Evolutionary conservation across 2,113 vertebrate species (phyloP).

Genomic region (Ceuthmochares aereus): DNA sequence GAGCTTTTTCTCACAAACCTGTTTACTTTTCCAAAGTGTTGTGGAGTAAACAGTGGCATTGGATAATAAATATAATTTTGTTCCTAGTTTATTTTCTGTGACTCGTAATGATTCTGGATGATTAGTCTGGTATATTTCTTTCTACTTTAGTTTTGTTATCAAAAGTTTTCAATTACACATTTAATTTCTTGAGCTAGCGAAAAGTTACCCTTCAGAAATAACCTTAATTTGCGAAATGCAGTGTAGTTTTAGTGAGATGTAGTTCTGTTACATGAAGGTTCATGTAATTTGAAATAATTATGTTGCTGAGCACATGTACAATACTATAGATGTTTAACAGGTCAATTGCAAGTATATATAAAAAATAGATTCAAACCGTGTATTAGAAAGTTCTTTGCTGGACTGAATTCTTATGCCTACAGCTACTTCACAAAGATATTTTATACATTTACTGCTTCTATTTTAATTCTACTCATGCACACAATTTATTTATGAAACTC

Average conservation of each 20-base stretch:
- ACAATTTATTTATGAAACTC: neutral
- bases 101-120: neutral
- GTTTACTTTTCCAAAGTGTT: neutral
- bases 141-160: neutral
- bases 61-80: neutral
- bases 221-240: slow-evolving; percentile 10
- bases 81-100: neutral
- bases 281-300: slow-evolving; percentile 18
- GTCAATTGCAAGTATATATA: neutral
- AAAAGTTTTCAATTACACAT: neutral
- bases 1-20: neutral
- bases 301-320: neutral
- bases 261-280: neutral
- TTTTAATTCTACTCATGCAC: neutral
- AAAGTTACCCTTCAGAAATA: slow-evolving; percentile 8
- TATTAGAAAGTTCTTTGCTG: neutral
- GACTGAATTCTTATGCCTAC: neutral
- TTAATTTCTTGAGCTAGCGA: neutral
- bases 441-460: neutral
- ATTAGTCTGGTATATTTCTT: neutral
- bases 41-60: neutral
- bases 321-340: neutral
- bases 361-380: neutral
- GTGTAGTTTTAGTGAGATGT: neutral
- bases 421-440: neutral